Conservation (phyloP, 2,888 invertebrate species). For the Protonemura montana region DNA sequence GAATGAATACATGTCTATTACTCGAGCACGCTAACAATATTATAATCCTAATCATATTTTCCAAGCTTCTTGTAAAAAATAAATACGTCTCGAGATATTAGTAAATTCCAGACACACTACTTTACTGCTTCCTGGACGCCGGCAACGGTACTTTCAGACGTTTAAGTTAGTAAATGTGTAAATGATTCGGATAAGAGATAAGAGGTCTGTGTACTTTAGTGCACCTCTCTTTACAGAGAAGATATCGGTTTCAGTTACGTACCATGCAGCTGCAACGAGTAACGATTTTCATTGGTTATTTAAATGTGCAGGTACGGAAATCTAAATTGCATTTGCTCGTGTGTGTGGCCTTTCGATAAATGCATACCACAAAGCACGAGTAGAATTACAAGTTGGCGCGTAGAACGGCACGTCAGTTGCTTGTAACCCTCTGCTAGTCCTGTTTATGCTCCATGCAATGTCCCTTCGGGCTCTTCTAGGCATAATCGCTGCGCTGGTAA, state of each 20-base stretch:
- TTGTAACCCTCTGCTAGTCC: background rate
- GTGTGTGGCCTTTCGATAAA: background rate
- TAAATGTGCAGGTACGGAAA: background rate
- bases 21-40: background rate
- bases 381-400: background rate
- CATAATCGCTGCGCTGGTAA: background rate
- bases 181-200: background rate
- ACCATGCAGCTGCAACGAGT: background rate
- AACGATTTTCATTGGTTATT: background rate
- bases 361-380: background rate
- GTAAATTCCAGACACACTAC: background rate
- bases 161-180: background rate
- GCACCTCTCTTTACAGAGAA: background rate
- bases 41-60: conserved; percentile 1
- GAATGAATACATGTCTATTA: background rate
- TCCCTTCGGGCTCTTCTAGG: background rate
- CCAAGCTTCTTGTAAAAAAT: background rate
- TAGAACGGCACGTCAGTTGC: background rate
- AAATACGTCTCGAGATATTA: background rate
- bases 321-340: background rate
- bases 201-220: background rate
- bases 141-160: background rate
- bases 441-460: background rate
- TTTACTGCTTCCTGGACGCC: background rate
- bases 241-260: background rate